phyloP scores from a whole-genome alignment of 2,888 invertebrate species.

The Bombylius discolor region DNA sequence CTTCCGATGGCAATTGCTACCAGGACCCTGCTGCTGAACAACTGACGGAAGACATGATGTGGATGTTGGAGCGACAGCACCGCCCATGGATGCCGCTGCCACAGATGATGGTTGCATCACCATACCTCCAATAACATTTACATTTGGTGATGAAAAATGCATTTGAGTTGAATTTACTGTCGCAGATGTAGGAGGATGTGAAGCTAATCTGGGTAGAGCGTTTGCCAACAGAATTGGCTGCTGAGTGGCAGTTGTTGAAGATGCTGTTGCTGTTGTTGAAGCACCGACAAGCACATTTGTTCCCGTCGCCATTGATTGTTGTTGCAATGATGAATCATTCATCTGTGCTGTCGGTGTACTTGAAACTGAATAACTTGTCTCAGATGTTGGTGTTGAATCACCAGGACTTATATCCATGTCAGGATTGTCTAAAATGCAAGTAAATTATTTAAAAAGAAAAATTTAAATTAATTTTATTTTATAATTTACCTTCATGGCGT shows the following conservation, averaged over 20 bases:
- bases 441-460: slow-evolving; percentile 13
- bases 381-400: slow-evolving; percentile 76
- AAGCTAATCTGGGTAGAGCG: slow-evolving; percentile 41
- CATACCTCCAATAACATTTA: slow-evolving; percentile 3
- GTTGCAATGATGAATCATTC: slow-evolving; percentile 15
- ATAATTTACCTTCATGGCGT: slow-evolving; percentile 30
- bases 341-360: slow-evolving; percentile 32
- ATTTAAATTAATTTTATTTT: slow-evolving; percentile 4
- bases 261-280: slow-evolving; percentile 17
- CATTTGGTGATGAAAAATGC: slow-evolving; percentile 22
- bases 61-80: neutral
- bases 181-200: slow-evolving; percentile 28
- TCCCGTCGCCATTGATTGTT: slow-evolving; percentile 13
- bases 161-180: slow-evolving; percentile 18
- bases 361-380: slow-evolving; percentile 50
- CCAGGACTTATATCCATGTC: slow-evolving; percentile 94
- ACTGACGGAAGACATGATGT: slow-evolving; percentile 8
- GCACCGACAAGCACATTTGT: slow-evolving; percentile 17
- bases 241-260: slow-evolving; percentile 6
- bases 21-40: slow-evolving; percentile 2
- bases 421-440: slow-evolving; percentile 42
- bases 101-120: slow-evolving; percentile 3
- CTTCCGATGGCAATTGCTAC: slow-evolving; percentile 12
- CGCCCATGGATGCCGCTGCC: slow-evolving; percentile 3
- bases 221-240: slow-evolving; percentile 41